Conservation (phyloP, 2,888 invertebrate genomes). For the Raillietiella orientalis region DNA sequence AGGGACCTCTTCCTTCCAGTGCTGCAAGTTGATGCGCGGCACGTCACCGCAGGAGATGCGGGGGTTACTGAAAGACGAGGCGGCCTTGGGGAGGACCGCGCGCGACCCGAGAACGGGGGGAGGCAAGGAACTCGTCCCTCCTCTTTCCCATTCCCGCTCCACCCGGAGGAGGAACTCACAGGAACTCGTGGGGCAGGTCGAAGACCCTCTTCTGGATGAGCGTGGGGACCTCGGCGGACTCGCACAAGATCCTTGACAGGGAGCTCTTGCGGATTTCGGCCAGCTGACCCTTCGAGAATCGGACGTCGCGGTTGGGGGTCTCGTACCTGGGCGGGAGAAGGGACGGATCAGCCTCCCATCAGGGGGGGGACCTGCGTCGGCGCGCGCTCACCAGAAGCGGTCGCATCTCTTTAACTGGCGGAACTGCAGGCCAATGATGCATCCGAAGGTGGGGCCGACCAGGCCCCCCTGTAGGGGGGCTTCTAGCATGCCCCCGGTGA, state of each 20-base stretch:
- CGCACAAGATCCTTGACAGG: conserved; percentile 51
- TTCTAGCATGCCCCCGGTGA: conserved; percentile 73
- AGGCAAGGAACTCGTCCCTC: too few species aligned
- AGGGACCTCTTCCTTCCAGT: conserved; percentile 33
- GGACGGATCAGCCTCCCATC: neutral
- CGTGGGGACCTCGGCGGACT: conserved; percentile 50
- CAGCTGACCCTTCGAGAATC: conserved; percentile 54
- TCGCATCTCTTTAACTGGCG: conserved; percentile 66
- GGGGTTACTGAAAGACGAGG: conserved; percentile 44
- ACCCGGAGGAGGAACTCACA: too few species aligned
- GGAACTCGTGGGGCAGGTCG: conserved; percentile 60
- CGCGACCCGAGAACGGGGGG: too few species aligned
- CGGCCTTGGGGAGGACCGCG: too few species aligned
- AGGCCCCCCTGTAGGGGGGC: conserved; percentile 39
- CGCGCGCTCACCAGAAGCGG: conserved; percentile 38
- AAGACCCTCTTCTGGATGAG: conserved; percentile 68
- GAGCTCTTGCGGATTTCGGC: conserved; percentile 59
- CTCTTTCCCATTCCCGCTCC: too few species aligned
- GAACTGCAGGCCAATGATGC: conserved; percentile 81
- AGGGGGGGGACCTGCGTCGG: neutral
- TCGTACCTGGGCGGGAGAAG: conserved; percentile 24
- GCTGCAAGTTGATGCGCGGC: conserved; percentile 41
- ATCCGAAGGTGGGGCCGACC: conserved; percentile 77
- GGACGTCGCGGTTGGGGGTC: conserved; percentile 37
- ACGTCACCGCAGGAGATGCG: conserved; percentile 48